Evolutionary conservation across 2,797 vertebrate genomes (phyloP), one percentile per base, ranked within the genome.

Genomic region (Acrossocheilus fasciatus): DNA sequence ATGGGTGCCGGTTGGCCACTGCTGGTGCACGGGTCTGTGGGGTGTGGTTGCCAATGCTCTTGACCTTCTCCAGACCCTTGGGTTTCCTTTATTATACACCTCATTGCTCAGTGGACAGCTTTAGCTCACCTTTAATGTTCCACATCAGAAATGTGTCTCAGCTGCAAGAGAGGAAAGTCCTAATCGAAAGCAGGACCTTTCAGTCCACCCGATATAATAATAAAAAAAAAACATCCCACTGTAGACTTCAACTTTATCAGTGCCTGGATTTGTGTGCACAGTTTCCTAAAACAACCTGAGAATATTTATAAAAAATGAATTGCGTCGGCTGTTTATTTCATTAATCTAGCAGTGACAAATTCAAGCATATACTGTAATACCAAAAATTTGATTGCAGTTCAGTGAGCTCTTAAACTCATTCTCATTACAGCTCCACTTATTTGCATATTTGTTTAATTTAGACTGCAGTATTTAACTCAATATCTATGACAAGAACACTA

Each of bases 381-480:
- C 91, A 90, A 91, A 92, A 91, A 91, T 93, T 93, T 94, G 92
- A 93, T 94, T 95, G 93, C 93, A 93, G 91, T 93, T 93, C 94
- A 94, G 84, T 94, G 93, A 94, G 92, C 93, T 94, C 93, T 93
- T 93, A 92, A 94, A 95, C 93, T 92, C 91, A 94, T 93, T 95
- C 91, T 94, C 92, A 95, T 95, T 94, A 94, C 91, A 92, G 59
- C 93, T 88, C 91, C 86, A 66, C 90, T 94, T 86, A 95, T 95
- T 94, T 95, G 91, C 93, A 95, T 94, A 91, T 72, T 57, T 73
- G 84, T 82, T 87, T 90, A 87, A 90, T 93, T 92, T 89, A 88
- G 90, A 88, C 87, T 89, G 86, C 66, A 73, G 43, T 83, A 83
- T 91, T 86, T 57, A 76, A 11, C 4, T 45, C 43, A 47, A 76